Evolutionary conservation across 2,113 vertebrate species (phyloP).

Genomic region (Sarotherodon lohbergeri): DNA sequence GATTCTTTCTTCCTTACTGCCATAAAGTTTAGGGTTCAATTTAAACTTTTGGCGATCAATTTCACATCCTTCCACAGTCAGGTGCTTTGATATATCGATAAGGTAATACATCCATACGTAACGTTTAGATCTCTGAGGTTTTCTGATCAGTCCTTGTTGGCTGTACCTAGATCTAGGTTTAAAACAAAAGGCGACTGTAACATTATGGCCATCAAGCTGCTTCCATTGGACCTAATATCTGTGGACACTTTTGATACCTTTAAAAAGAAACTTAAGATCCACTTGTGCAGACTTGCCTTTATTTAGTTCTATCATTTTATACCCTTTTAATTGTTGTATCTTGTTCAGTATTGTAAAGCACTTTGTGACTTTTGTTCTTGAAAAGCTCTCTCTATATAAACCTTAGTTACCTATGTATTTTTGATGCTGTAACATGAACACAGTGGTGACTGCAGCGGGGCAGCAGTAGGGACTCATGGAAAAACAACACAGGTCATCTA

Average conservation of each 20-base stretch:
- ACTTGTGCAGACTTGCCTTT: background rate
- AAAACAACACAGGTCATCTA: background rate
- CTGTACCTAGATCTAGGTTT: background rate
- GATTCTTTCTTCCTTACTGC: background rate
- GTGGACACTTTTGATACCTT: background rate
- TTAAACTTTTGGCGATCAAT: background rate
- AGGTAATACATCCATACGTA: background rate
- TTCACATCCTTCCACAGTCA: background rate
- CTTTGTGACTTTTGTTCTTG: background rate
- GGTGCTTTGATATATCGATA: fast-evolving
- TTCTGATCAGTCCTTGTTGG: background rate
- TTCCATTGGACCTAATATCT: background rate
- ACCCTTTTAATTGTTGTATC: background rate
- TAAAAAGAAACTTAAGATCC: background rate
- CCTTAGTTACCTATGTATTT: background rate
- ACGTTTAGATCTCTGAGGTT: background rate
- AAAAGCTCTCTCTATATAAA: background rate
- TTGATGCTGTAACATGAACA: background rate
- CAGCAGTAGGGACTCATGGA: background rate
- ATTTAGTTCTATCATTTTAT: background rate
- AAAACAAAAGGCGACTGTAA: background rate
- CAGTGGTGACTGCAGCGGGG: fast-evolving
- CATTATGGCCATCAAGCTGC: background rate
- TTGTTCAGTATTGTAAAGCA: background rate
- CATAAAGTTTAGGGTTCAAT: background rate